A percentile compares a stretch with the other conserved stretches of the same genome.
Conservation (phyloP, 23 tunicate species). For the Ciona savignyi region DNA sequence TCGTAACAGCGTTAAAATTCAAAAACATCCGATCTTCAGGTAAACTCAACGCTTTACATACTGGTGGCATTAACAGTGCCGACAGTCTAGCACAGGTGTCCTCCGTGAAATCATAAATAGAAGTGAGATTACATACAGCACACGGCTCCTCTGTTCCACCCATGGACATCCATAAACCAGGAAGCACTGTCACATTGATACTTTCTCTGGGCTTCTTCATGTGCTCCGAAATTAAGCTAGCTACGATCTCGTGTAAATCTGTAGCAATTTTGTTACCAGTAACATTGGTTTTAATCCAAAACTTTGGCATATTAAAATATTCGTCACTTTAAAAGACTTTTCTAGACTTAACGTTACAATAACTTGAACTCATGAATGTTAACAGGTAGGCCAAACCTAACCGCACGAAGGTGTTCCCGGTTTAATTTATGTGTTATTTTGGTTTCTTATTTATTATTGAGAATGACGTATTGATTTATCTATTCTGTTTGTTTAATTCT, state of each 20-base stretch:
- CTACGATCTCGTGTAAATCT: constrained; percentile 12
- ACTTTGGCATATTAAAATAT: constrained; percentile 67
- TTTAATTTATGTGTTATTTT: no score
- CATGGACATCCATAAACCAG: constrained; percentile 62
- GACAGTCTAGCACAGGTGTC: neutral
- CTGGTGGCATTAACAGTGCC: neutral
- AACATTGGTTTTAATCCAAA: constrained; percentile 30
- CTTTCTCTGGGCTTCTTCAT: constrained; percentile 40
- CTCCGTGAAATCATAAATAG: constrained; percentile 10
- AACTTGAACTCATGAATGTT: no score
- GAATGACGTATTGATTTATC: no score
- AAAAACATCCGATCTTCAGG: neutral
- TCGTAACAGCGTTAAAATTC: neutral
- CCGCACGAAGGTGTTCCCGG: no score
- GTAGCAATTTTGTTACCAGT: constrained; percentile 6
- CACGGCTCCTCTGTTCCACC: constrained; percentile 63
- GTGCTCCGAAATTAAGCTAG: constrained; percentile 15
- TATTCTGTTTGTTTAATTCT: no score
- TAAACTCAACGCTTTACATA: neutral
- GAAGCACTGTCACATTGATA: constrained; percentile 18
- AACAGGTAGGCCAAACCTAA: no score
- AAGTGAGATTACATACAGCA: constrained; percentile 29
- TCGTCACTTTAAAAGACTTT: no score
- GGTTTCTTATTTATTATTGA: no score
- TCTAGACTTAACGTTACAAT: no score